Evolutionary conservation across 2,113 vertebrate species (phyloP), one percentile per base, ranked within the genome.

Genomic region (Scolopax mira): DNA sequence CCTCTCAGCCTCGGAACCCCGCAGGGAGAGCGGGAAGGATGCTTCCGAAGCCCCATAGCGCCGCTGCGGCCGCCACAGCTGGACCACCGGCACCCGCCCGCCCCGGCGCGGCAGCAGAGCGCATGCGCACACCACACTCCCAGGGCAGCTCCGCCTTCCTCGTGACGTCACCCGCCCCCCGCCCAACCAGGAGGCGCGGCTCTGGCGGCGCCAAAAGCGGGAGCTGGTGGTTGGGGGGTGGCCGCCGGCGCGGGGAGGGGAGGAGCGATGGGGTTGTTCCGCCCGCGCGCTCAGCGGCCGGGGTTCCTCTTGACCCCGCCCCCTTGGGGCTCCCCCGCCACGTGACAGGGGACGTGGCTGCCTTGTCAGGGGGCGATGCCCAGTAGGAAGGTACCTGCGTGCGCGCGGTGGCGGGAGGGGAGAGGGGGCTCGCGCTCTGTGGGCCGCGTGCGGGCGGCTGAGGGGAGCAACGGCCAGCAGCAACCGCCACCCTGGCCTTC

Each of bases 321-420:
- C 35, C 23, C 44, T 2, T 3, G 25, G 66, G 65, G 49, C 69
- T 72, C 27, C 60, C 88, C 67, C 19, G 73, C 46, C 94, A 90
- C 88, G 94, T 96, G 94, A 94, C 35, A 0, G 14, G 6, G 79
- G 64, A 64, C 78, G 82, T 70, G 89, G 89, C 85, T 15, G 91
- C 30, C 13, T 5, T 13, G 64, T 39, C 73, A 41, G 80, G 69
- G 82, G 91, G 93, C 67, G 52, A 96, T 96, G 94, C 67, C 93
- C 71, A 31, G 86, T 74, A 61, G 94, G 90, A 94, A 96, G 95
- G 95, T 96, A 96, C 52, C 67, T 27, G 65, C 49, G 42, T 8
- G 58, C 16, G 85, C 27, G 70, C 15, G 58, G 73, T 2, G 28
- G 33, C 4, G 15, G 28, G 22, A 16, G 21, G 24, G 27, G 11